phyloP scores from a whole-genome alignment of 2,888 invertebrate genomes.

The Junonia oenone region DNA sequence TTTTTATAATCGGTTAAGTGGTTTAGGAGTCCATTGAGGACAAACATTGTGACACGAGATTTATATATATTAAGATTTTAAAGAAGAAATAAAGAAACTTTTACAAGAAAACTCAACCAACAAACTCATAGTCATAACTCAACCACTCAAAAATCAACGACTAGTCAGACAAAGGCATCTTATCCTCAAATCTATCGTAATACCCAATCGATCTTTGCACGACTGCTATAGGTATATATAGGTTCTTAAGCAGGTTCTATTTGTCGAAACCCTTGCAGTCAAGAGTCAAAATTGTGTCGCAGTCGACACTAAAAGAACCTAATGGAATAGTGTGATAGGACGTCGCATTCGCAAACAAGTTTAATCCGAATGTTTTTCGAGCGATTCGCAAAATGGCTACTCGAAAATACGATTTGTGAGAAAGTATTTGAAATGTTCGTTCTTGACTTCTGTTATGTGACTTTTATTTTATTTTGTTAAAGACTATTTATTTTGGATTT shows the following conservation, averaged over 20 bases:
- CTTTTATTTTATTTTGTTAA: background rate
- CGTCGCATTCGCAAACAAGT: conserved; percentile 39
- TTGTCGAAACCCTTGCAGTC: conserved; percentile 30
- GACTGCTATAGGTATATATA: conserved; percentile 1
- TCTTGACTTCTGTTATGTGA: background rate
- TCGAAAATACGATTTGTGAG: conserved; percentile 3
- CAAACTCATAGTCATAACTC: too few relatives aligned
- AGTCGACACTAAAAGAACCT: conserved; percentile 40
- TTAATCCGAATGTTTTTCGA: conserved; percentile 33
- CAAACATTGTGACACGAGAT: too few relatives aligned
- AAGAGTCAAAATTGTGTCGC: conserved; percentile 36
- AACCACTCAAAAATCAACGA: too few relatives aligned
- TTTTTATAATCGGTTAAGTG: too few relatives aligned
- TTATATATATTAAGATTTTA: too few relatives aligned
- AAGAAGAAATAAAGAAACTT: too few relatives aligned
- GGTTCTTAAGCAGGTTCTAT: conserved; percentile 21
- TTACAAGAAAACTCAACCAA: too few relatives aligned
- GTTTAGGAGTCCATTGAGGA: too few relatives aligned
- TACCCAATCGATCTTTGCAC: conserved; percentile 18
- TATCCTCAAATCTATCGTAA: conserved; percentile 5
- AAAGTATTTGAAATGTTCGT: background rate
- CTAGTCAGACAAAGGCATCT: background rate
- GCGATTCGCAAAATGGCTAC: conserved; percentile 13
- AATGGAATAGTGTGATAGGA: conserved; percentile 49
- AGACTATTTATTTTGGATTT: too few relatives aligned